A percentile compares a stretch with the other conserved stretches of the same genome.
Conservation (phyloP, 2,797 vertebrate species). For the Sebastes hubbsi region DNA sequence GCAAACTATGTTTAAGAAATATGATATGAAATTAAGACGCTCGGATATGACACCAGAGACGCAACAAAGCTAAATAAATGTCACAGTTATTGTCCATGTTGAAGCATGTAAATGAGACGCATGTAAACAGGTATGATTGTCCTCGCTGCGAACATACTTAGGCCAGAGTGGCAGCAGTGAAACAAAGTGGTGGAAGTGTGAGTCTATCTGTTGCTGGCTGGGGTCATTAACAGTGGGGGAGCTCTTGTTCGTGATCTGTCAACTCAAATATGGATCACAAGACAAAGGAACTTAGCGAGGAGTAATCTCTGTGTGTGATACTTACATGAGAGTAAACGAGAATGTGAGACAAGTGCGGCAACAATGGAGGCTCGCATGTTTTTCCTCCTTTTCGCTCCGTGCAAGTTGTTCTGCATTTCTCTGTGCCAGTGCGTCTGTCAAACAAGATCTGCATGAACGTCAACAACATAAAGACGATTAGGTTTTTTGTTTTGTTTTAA, state of each 20-base stretch:
- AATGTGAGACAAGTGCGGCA: constrained; percentile 78
- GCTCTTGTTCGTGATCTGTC: constrained; percentile 81
- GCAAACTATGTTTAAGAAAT: neutral
- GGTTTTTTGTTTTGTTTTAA: neutral
- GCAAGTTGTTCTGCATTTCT: constrained; percentile 46
- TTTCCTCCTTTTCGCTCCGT: constrained; percentile 30
- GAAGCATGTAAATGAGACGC: constrained; percentile 22
- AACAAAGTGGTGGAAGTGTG: constrained; percentile 60
- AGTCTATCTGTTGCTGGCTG: constrained; percentile 71
- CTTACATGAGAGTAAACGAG: constrained; percentile 77
- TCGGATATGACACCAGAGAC: neutral
- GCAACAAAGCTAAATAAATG: constrained; percentile 2
- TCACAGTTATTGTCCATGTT: neutral
- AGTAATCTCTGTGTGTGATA: constrained; percentile 83
- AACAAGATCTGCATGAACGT: constrained; percentile 30
- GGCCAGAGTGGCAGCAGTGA: constrained; percentile 52
- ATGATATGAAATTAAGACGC: neutral
- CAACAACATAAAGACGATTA: constrained; percentile 71
- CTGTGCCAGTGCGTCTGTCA: constrained; percentile 58
- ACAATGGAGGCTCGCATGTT: constrained; percentile 61
- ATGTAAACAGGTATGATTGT: constrained; percentile 35
- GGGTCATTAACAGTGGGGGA: constrained; percentile 76
- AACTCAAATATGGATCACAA: constrained; percentile 82
- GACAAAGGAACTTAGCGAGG: constrained; percentile 83
- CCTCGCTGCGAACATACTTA: constrained; percentile 48